Conservation (phyloP, 1,140 invertebrate species). For the Apis mellifera region DNA sequence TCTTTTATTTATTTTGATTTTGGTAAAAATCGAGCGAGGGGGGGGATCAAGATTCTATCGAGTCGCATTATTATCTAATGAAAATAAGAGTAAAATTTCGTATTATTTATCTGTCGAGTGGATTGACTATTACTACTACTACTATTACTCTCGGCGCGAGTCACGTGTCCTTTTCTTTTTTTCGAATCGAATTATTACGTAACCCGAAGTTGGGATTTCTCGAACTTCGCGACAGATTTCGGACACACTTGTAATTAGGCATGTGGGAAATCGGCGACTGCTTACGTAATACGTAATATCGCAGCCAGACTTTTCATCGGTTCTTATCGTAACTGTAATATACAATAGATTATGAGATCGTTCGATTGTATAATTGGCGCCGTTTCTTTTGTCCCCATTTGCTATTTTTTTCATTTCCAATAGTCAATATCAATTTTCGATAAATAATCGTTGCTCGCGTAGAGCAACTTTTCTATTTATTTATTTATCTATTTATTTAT, state of each 20-base stretch:
- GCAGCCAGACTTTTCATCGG: not conserved
- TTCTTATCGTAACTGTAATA: conserved; percentile 3
- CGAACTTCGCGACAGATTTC: not conserved
- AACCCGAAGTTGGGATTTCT: not conserved
- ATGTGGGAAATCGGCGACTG: too few species aligned
- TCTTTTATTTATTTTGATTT: not conserved
- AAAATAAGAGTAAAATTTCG: not conserved
- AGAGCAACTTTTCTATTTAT: too few species aligned
- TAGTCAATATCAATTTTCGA: not conserved
- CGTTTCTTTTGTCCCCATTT: not conserved
- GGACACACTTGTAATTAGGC: not conserved
- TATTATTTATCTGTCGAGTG: not conserved
- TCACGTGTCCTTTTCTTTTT: not conserved
- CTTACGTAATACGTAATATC: not conserved
- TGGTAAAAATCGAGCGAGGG: not conserved
- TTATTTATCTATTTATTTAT: too few species aligned
- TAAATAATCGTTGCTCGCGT: too few species aligned
- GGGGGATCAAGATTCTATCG: not conserved
- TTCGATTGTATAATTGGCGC: conserved; percentile 17
- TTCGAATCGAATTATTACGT: not conserved
- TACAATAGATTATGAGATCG: not conserved
- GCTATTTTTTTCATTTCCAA: not conserved
- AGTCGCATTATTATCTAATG: not conserved
- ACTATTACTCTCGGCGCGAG: too few species aligned
- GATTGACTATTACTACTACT: not conserved